These are phyloP conservation scores for Drosophila setifemur DNA, from an alignment of 1,140 invertebrate genomes.

Conservation along the genomic window DNA sequence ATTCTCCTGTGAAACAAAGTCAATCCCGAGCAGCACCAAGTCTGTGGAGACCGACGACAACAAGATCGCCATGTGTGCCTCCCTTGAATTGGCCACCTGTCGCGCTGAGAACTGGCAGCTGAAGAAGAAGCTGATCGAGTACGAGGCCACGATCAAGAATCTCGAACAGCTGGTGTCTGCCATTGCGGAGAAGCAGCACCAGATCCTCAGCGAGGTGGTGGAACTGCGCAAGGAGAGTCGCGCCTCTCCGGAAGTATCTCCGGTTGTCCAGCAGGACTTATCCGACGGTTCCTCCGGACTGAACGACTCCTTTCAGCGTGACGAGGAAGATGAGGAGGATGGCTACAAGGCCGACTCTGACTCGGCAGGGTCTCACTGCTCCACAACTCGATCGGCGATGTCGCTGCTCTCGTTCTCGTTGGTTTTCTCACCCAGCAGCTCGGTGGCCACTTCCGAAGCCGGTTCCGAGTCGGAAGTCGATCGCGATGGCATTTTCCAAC, in stretches of 20 bases:
- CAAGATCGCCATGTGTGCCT: slow-evolving; percentile 43
- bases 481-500: too few species aligned
- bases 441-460: not conserved
- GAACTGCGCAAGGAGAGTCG: slow-evolving; percentile 35
- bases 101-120: slow-evolving; percentile 62
- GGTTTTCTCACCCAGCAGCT: not conserved
- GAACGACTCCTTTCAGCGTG: not conserved
- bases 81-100: slow-evolving; percentile 44
- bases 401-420: not conserved
- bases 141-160: slow-evolving; percentile 45
- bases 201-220: slow-evolving; percentile 45
- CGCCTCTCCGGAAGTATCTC: not conserved
- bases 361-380: not conserved
- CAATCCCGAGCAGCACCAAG: not conserved
- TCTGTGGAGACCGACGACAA: slow-evolving; percentile 42
- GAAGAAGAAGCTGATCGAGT: slow-evolving; percentile 47
- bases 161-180: slow-evolving; percentile 48
- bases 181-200: slow-evolving; percentile 55
- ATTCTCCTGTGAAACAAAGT: not conserved
- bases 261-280: not conserved
- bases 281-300: not conserved
- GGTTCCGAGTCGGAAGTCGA: not conserved
- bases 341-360: not conserved
- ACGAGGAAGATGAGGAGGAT: not conserved
- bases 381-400: not conserved